phyloP scores from a whole-genome alignment of 1,140 invertebrate genomes.

The Subanguina moxae region DNA sequence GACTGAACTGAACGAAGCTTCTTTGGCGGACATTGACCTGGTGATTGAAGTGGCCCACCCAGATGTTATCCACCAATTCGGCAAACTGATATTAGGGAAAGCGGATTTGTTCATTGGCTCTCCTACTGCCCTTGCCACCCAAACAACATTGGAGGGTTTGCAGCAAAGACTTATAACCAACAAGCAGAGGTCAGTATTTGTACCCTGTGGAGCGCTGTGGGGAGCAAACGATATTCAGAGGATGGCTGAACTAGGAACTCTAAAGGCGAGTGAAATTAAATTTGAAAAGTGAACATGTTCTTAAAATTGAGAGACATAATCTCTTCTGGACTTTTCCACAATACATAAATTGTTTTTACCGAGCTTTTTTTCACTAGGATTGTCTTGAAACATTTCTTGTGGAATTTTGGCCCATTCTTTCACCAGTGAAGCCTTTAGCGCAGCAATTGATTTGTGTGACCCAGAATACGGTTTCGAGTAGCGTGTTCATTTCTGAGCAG shows the following conservation, averaged over 20 bases:
- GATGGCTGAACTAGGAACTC: slow-evolving; percentile 66
- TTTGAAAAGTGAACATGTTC: no score
- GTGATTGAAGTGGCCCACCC: slow-evolving; percentile 67
- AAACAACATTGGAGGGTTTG: slow-evolving; percentile 56
- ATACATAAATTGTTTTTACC: not conserved
- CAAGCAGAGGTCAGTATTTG: slow-evolving; percentile 61
- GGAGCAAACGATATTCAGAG: slow-evolving; percentile 67
- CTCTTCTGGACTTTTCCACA: no score
- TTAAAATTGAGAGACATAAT: no score
- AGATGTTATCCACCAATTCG: slow-evolving; percentile 62
- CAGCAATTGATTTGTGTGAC: no score
- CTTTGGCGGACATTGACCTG: slow-evolving; percentile 63
- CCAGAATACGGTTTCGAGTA: no score
- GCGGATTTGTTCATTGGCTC: slow-evolving; percentile 66
- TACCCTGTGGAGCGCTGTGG: slow-evolving; percentile 68
- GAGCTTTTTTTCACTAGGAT: no score
- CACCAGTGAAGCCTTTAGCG: no score
- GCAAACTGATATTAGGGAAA: slow-evolving; percentile 61
- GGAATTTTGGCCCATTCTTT: no score
- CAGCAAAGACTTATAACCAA: slow-evolving; percentile 46
- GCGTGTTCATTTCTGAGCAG: no score
- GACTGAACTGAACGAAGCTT: slow-evolving; percentile 57
- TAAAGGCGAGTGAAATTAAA: slow-evolving; percentile 60
- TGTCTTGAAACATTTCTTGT: no score
- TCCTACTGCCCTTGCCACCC: slow-evolving; percentile 64